phyloP scores from a whole-genome alignment of 1,140 invertebrate genomes.

The Caenorhabditis inopinata region DNA sequence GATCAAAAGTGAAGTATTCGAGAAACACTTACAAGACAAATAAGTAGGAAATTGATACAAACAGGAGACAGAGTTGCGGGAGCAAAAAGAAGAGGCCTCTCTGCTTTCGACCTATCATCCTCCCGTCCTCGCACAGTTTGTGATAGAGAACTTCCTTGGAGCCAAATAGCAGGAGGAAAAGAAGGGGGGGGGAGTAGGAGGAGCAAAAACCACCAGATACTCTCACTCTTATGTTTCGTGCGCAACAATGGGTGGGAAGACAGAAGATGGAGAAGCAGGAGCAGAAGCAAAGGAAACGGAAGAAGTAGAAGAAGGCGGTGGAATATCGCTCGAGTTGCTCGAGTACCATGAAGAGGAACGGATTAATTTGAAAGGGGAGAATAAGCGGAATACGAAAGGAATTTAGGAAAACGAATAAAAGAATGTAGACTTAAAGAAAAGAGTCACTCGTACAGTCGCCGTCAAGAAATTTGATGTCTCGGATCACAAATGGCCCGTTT shows the following conservation, averaged over 20 bases:
- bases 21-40: slow-evolving; percentile 29
- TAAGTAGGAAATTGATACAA: slow-evolving; percentile 11
- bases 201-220: neutral
- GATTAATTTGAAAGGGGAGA: neutral
- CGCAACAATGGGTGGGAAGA: slow-evolving; percentile 1
- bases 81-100: neutral
- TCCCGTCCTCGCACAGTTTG: slow-evolving; percentile 1
- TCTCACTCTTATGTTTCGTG: neutral
- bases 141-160: neutral
- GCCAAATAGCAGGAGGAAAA: neutral
- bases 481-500: slow-evolving; percentile 11
- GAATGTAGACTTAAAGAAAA: neutral
- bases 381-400: neutral
- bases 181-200: neutral
- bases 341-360: neutral
- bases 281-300: too few relatives aligned
- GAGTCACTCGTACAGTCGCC: slow-evolving; percentile 32
- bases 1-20: neutral
- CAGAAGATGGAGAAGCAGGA: too few relatives aligned
- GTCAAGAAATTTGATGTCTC: slow-evolving; percentile 33
- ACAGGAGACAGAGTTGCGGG: neutral
- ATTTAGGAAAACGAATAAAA: neutral
- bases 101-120: slow-evolving; percentile 11
- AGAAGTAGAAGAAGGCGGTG: neutral
- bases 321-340: neutral